Evolutionary conservation across 2,888 invertebrate species (phyloP).

Genomic region (Morinoia aosen): DNA sequence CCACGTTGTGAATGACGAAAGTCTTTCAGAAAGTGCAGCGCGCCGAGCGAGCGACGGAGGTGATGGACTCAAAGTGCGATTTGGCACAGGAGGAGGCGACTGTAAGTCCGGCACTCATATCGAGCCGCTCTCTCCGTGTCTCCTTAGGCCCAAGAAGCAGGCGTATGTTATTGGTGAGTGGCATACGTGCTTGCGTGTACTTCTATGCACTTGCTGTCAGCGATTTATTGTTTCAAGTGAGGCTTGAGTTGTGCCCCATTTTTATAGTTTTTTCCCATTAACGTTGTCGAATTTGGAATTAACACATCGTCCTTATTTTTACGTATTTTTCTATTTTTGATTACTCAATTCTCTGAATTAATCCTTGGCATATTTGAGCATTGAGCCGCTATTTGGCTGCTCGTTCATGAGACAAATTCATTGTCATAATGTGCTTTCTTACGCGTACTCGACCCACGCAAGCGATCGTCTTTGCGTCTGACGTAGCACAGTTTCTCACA

Average conservation of each 20-base stretch:
- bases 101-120: neutral
- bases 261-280: neutral
- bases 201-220: neutral
- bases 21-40: neutral
- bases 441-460: no score
- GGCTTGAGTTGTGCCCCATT: neutral
- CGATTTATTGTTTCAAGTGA: neutral
- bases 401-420: no score
- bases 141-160: constrained; percentile 26
- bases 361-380: no score
- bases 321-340: no score
- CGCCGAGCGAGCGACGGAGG: neutral
- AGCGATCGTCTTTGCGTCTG: no score
- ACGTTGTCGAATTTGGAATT: no score
- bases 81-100: neutral
- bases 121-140: neutral
- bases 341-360: no score
- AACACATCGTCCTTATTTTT: no score
- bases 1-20: neutral
- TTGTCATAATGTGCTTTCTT: no score
- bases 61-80: neutral
- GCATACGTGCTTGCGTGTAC: neutral
- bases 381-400: no score
- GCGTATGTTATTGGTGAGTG: constrained; percentile 28
- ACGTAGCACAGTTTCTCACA: no score